A percentile compares a stretch with the other conserved stretches of the same genome.
Evolutionary conservation across 2,888 invertebrate genomes (phyloP).

Genomic region (Leptinotarsa rubiginosa): DNA sequence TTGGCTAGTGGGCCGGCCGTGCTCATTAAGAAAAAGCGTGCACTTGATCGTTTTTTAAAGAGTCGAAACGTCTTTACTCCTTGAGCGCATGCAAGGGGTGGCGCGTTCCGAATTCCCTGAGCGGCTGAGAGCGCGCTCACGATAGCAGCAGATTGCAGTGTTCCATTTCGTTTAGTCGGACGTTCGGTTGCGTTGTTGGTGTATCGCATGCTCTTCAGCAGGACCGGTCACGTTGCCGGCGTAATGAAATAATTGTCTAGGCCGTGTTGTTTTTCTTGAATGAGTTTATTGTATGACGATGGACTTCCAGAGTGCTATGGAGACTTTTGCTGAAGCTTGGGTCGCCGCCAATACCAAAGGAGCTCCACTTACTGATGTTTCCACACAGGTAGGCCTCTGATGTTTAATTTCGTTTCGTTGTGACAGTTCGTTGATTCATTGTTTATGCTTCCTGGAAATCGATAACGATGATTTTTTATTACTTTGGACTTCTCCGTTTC

Average conservation of each 20-base stretch:
- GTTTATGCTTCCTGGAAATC: neutral
- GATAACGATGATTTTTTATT: neutral
- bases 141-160: constrained; percentile 38
- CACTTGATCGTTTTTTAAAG: constrained; percentile 63
- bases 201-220: constrained; percentile 50
- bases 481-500: too few relatives aligned
- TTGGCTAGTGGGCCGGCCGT: constrained; percentile 64
- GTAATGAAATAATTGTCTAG: constrained; percentile 24
- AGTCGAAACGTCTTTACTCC: constrained; percentile 59
- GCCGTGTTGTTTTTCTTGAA: constrained; percentile 40
- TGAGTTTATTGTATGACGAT: constrained; percentile 68
- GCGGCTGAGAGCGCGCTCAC: constrained; percentile 36
- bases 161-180: constrained; percentile 55
- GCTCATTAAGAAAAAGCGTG: constrained; percentile 62
- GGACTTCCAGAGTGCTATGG: constrained; percentile 99
- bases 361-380: constrained; percentile 70
- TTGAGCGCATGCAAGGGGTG: constrained; percentile 63
- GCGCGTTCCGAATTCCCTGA: constrained; percentile 55
- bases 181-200: constrained; percentile 51
- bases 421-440: neutral
- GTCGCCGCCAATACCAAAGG: constrained; percentile 89
- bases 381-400: constrained; percentile 72
- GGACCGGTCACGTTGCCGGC: constrained; percentile 61
- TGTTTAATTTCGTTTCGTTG: neutral
- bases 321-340: constrained; percentile 98